Evolutionary conservation across 2,797 vertebrate species (phyloP).

Genomic region (Tenualosa ilisha): DNA sequence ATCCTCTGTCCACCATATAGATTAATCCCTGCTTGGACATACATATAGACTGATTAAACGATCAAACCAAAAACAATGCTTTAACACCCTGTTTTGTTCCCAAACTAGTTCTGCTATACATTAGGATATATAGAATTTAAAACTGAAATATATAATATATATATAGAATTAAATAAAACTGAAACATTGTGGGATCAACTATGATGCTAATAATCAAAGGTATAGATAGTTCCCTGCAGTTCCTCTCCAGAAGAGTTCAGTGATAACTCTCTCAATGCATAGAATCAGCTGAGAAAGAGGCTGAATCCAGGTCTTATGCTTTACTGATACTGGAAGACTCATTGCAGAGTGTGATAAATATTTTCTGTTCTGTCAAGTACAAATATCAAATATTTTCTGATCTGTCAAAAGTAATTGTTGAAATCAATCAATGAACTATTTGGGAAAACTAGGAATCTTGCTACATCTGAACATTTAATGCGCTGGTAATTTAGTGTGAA

Average conservation of each 20-base stretch:
- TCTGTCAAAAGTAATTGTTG: not conserved
- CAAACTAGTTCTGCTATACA: too few species aligned
- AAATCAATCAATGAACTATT: not conserved
- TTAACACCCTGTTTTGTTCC: too few species aligned
- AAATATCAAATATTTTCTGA: not conserved
- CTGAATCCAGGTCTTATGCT: not conserved
- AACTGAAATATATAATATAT: too few species aligned
- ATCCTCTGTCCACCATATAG: not conserved
- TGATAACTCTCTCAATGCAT: not conserved
- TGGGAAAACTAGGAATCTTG: not conserved
- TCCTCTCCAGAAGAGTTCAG: not conserved
- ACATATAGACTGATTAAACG: too few species aligned
- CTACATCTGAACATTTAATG: not conserved
- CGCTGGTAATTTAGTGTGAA: not conserved
- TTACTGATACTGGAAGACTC: not conserved
- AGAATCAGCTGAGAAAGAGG: not conserved
- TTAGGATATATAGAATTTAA: too few species aligned
- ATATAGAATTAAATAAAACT: too few species aligned
- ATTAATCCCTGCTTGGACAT: not conserved
- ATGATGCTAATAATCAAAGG: too few species aligned
- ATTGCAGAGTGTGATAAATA: not conserved
- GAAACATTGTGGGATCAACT: too few species aligned
- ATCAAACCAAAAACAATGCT: too few species aligned
- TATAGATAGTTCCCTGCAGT: not conserved
- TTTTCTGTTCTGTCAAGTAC: not conserved